phyloP scores from a whole-genome alignment of 2,888 invertebrate species.

The Pecten maximus region DNA sequence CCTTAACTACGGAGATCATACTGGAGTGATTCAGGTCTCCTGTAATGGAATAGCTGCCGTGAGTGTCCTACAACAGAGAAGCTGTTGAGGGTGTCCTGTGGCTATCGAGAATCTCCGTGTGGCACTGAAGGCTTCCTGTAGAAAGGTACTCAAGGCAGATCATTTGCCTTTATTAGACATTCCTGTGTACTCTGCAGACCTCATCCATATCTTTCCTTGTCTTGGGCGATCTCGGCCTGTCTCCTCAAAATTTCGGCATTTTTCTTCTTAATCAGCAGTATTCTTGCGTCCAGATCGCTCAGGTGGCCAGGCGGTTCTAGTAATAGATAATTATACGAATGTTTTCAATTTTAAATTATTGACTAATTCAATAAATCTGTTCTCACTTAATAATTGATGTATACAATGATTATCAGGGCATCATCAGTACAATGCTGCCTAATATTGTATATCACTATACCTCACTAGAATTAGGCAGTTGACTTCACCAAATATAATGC shows the following conservation, averaged over 20 bases:
- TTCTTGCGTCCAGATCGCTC: slow-evolving; percentile 68
- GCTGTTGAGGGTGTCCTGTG: neutral
- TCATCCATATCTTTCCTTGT: slow-evolving; percentile 74
- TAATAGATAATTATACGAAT: neutral
- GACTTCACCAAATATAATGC: too few species aligned
- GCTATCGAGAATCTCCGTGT: neutral
- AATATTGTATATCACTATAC: too few species aligned
- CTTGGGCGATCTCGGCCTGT: slow-evolving; percentile 70
- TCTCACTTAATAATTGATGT: too few species aligned
- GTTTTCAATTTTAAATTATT: neutral
- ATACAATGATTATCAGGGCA: too few species aligned
- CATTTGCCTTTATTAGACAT: neutral
- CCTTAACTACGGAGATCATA: neutral
- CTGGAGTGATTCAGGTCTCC: neutral
- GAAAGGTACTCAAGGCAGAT: neutral
- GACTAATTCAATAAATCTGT: too few species aligned
- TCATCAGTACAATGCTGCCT: too few species aligned
- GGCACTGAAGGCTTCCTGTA: neutral
- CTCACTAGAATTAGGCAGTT: too few species aligned
- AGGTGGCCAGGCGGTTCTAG: slow-evolving; percentile 44
- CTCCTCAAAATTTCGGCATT: slow-evolving; percentile 73
- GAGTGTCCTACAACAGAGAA: neutral
- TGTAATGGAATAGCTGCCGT: neutral
- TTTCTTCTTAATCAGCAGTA: slow-evolving; percentile 72
- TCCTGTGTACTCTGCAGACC: neutral